phyloP scores from a whole-genome alignment of 2,888 invertebrate species.

The Globia sparganii region DNA sequence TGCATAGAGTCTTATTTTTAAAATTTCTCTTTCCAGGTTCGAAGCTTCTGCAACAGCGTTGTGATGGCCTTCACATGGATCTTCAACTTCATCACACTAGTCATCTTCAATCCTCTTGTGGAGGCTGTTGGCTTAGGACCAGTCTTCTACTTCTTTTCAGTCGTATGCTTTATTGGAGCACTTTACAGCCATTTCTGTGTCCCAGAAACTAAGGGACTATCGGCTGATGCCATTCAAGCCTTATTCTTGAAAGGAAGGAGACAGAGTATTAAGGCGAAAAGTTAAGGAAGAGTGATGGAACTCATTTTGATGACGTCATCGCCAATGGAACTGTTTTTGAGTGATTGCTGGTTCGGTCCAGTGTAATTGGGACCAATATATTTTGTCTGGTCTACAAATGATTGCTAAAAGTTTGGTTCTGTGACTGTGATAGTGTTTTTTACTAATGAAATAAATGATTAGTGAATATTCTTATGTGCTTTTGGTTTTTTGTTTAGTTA shows the following conservation, averaged over 20 bases:
- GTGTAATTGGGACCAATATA: conserved; percentile 21
- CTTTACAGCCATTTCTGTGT: conserved; percentile 77
- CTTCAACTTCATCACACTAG: conserved; percentile 78
- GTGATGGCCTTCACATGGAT: conserved; percentile 76
- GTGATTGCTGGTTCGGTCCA: neutral
- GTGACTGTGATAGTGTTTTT: conserved; percentile 14
- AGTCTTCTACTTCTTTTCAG: conserved; percentile 82
- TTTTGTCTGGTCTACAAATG: conserved; percentile 13
- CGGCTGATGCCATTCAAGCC: conserved; percentile 78
- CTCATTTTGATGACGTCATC: conserved; percentile 2
- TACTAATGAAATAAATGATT: conserved; percentile 27
- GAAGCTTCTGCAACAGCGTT: conserved; percentile 78
- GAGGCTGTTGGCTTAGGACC: conserved; percentile 77
- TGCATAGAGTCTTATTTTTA: neutral
- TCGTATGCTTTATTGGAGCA: conserved; percentile 76
- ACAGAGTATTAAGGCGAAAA: conserved; percentile 38
- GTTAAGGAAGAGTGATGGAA: neutral
- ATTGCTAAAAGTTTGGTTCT: conserved; percentile 19
- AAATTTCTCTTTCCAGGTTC: conserved; percentile 69
- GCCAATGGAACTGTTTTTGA: neutral
- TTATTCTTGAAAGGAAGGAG: conserved; percentile 71
- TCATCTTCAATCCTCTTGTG: conserved; percentile 80
- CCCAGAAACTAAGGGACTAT: conserved; percentile 85
- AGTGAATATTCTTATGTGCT: conserved; percentile 13
- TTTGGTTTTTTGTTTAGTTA: conserved; percentile 1